Conservation (phyloP, 2,888 invertebrate species). For the Pyrocoelia pectoralis region DNA sequence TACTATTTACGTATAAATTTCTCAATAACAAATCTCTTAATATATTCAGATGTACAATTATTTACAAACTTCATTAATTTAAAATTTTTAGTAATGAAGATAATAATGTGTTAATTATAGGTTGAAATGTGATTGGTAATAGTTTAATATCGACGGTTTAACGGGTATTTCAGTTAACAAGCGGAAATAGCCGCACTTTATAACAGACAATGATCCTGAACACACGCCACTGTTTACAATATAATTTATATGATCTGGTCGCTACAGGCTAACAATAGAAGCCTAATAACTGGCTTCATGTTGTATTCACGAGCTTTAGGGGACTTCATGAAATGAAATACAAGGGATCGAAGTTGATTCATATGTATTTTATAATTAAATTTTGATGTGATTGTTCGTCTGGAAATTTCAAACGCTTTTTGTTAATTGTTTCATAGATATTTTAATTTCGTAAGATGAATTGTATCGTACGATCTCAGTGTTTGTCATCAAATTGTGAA, state of each 20-base stretch:
- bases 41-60: slow-evolving; percentile 11
- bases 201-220: slow-evolving; percentile 52
- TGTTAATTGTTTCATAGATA: slow-evolving; percentile 34
- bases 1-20: slow-evolving; percentile 5
- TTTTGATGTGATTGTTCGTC: slow-evolving; percentile 60
- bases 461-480: slow-evolving; percentile 12
- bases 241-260: slow-evolving; percentile 61
- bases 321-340: slow-evolving; percentile 47
- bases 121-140: slow-evolving; percentile 6
- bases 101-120: slow-evolving; percentile 3
- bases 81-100: neutral
- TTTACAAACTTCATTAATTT: slow-evolving; percentile 5
- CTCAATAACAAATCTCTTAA: slow-evolving; percentile 5
- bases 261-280: slow-evolving; percentile 60
- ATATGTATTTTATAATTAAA: slow-evolving; percentile 61
- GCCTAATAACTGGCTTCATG: slow-evolving; percentile 60
- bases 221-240: slow-evolving; percentile 61
- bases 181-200: slow-evolving; percentile 54
- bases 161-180: slow-evolving; percentile 19
- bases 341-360: slow-evolving; percentile 56
- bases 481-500: slow-evolving; percentile 13
- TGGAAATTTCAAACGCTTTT: slow-evolving; percentile 49
- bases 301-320: slow-evolving; percentile 53
- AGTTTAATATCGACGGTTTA: slow-evolving; percentile 13
- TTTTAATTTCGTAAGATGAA: slow-evolving; percentile 23